phyloP scores from a whole-genome alignment of 2,888 invertebrate genomes.

The Xestia sexstrigata region DNA sequence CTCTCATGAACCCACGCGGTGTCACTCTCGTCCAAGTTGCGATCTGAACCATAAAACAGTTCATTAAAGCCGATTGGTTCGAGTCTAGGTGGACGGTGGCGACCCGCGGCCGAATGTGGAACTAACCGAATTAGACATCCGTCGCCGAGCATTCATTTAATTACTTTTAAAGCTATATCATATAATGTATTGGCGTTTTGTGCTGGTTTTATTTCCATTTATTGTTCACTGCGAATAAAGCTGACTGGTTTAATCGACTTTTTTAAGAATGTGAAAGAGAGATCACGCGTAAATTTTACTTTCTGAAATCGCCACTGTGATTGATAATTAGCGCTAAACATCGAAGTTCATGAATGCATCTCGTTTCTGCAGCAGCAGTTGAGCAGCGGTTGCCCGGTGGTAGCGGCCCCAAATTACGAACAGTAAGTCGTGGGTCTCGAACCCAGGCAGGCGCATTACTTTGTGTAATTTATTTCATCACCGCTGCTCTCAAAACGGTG shows the following conservation, averaged over 20 bases:
- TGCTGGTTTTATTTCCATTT: constrained; percentile 12
- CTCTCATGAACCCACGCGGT: constrained; percentile 63
- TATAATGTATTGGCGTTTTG: constrained; percentile 25
- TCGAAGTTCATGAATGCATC: neutral
- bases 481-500: too few species aligned
- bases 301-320: neutral
- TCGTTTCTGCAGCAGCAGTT: too few species aligned
- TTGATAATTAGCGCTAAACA: neutral
- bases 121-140: constrained; percentile 77
- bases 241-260: constrained; percentile 7
- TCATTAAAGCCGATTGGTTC: constrained; percentile 79
- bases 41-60: constrained; percentile 73
- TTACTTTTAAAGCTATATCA: constrained; percentile 53
- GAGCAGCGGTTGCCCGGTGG: too few species aligned
- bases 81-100: constrained; percentile 76
- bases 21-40: constrained; percentile 60
- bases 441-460: too few species aligned
- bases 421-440: too few species aligned
- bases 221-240: constrained; percentile 22
- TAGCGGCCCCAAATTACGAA: too few species aligned
- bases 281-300: neutral
- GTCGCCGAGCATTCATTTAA: constrained; percentile 65
- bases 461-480: too few species aligned
- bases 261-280: neutral
- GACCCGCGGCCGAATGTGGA: constrained; percentile 72